Base-by-base conservation (phyloP, 2,888 invertebrate genomes). In the Diplolepis rosae region DNA sequence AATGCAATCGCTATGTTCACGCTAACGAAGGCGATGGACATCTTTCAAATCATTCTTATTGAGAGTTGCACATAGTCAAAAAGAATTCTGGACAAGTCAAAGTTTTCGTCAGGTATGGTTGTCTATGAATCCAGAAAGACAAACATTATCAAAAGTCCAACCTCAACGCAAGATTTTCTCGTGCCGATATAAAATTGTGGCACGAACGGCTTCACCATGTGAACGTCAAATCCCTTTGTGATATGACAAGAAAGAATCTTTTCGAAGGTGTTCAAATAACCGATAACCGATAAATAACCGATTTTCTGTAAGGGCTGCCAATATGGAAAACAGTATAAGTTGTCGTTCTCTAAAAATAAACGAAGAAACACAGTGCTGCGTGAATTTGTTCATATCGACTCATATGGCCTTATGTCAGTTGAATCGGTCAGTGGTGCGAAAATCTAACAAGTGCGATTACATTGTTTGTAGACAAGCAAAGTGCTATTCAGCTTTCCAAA, bases 231-330 rank as follows among this genome's bases (percentile, higher is more conserved):
- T 35, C 45, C 24, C 15, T 70, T 28, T 15, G 45, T 42, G 66
- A 66, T 24, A 61, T 66, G 11, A 22, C 51, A 15, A 27, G 56
- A 11, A 71, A 68, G 32, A 61, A 42, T 13, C 24, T 68, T 7
- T 65, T 71, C 4, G 22, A 56, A 22, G 54, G 67, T 35, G 65
- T 68, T 6, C 39, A 51, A 24, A 35, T 30, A 42, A 67, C 68
- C 27, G 48, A 67, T 4, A 68, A 48, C n/a, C n/a, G n/a, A n/a
- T n/a, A n/a, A n/a, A n/a, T n/a, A 65, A 77, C 13, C 11, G 27
- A 50, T 68, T 54, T 72, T 77, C 35, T 79, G 79, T 75, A 77
- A 75, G 32, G 48, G 73, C 9, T 80, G 78, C 70, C 68, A 69
- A 35, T 74, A 75, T 35, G 77, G 79, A 18, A 79, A 79, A 67